These are phyloP conservation scores for Trichomalopsis sarcophagae DNA, from an alignment of 1,140 invertebrate species.

Conservation along the genomic window DNA sequence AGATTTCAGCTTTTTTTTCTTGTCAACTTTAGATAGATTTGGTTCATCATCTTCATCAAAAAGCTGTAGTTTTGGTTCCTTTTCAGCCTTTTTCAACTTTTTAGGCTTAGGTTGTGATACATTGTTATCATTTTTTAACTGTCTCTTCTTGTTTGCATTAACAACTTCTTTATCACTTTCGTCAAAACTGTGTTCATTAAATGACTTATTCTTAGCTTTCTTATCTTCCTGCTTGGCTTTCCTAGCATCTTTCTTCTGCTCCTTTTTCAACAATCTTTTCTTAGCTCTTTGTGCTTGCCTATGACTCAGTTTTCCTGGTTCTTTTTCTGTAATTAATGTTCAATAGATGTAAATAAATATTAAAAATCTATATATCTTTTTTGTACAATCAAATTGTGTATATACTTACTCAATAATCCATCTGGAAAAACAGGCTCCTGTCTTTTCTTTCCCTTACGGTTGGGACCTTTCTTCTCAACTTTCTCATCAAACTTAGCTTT, in stretches of 20 bases:
- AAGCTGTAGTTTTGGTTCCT: slow-evolving; percentile 48
- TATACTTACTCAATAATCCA: slow-evolving; percentile 73
- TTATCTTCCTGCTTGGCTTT: slow-evolving; percentile 13
- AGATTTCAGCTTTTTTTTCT: slow-evolving; percentile 7
- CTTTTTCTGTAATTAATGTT: slow-evolving; percentile 66
- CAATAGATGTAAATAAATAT: slow-evolving; percentile 38
- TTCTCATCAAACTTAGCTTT: slow-evolving; percentile 88
- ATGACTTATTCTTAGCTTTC: slow-evolving; percentile 30
- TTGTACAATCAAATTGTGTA: slow-evolving; percentile 51
- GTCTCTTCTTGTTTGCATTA: slow-evolving; percentile 56
- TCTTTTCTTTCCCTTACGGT: slow-evolving; percentile 86
- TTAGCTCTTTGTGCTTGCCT: slow-evolving; percentile 81
- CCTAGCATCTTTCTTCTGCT: slow-evolving; percentile 62
- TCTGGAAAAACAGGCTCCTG: slow-evolving; percentile 83
- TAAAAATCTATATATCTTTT: slow-evolving; percentile 9
- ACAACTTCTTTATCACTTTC: slow-evolving; percentile 58
- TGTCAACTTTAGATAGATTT: background rate
- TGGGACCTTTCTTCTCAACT: slow-evolving; percentile 84
- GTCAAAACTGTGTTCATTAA: slow-evolving; percentile 39
- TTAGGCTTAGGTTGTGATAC: slow-evolving; percentile 43
- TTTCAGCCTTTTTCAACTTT: slow-evolving; percentile 51
- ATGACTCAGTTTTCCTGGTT: slow-evolving; percentile 78
- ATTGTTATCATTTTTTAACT: slow-evolving; percentile 48
- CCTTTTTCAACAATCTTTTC: slow-evolving; percentile 78
- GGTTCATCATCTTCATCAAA: slow-evolving; percentile 20